These are phyloP conservation scores for Drosophila pseudotalamancana DNA, from an alignment of 2,888 invertebrate species.

Conservation along the genomic window DNA sequence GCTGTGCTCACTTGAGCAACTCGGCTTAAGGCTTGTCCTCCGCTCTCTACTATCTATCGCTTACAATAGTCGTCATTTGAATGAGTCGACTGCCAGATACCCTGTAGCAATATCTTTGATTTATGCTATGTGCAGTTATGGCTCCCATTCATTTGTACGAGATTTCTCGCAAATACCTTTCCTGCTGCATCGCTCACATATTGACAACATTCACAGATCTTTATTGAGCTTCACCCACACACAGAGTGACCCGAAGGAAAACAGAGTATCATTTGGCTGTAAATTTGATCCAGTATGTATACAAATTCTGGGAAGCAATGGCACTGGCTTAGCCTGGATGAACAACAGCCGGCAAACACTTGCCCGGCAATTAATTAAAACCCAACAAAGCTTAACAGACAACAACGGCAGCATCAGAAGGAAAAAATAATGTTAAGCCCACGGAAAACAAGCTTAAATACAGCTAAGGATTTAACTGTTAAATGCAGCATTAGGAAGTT, in stretches of 20 bases:
- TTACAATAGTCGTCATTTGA: too few species aligned
- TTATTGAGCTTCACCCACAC: background rate
- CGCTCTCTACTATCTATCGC: too few species aligned
- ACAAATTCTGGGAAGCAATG: conserved; percentile 34
- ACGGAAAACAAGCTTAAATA: conserved; percentile 14
- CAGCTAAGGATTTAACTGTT: conserved; percentile 17
- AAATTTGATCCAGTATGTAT: background rate
- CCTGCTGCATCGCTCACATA: too few species aligned
- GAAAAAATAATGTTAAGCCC: conserved; percentile 24
- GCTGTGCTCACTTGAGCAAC: background rate
- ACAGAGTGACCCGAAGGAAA: background rate
- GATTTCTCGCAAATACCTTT: too few species aligned
- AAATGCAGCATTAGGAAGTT: conserved; percentile 6
- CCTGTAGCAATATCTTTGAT: too few species aligned
- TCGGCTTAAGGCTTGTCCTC: background rate
- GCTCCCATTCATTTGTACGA: too few species aligned
- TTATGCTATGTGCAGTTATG: too few species aligned
- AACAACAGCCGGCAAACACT: conserved; percentile 44
- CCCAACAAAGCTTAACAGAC: conserved; percentile 52
- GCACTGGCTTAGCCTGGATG: conserved; percentile 37
- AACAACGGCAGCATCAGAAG: background rate
- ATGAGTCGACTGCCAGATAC: too few species aligned
- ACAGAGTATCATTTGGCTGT: background rate
- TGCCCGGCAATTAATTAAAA: conserved; percentile 78
- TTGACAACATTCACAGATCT: too few species aligned